A percentile compares a stretch with the other conserved stretches of the same genome.
phyloP scores from a whole-genome alignment of 2,113 vertebrate genomes.

The Hassar affinis region DNA sequence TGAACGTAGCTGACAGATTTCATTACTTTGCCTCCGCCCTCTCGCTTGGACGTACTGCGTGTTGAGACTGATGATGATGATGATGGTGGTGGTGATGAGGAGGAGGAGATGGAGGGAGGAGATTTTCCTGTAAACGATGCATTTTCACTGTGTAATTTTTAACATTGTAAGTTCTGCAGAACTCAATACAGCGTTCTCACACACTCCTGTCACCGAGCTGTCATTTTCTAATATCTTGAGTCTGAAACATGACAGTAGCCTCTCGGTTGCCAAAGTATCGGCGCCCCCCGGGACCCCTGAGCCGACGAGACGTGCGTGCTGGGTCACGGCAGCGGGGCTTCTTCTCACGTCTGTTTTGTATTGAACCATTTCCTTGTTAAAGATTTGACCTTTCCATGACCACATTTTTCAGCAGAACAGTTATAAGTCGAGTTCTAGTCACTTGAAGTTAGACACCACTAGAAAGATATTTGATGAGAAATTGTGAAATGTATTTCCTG shows the following conservation, averaged over 20 bases:
- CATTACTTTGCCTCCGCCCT: conserved; percentile 20
- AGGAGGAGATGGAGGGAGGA: too few relatives aligned
- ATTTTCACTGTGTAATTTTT: conserved; percentile 27
- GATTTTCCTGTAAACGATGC: not conserved
- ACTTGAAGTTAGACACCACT: not conserved
- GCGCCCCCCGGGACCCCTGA: not conserved
- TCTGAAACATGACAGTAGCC: not conserved
- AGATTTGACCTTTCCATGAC: not conserved
- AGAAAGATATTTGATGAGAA: not conserved
- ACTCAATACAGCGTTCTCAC: conserved; percentile 29
- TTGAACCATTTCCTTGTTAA: not conserved
- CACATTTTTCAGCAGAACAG: not conserved
- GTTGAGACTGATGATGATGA: not conserved
- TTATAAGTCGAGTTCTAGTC: not conserved
- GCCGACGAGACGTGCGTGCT: not conserved
- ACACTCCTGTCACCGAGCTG: conserved; percentile 8
- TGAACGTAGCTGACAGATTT: conserved; percentile 25
- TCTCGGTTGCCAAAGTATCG: not conserved
- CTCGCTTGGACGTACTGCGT: conserved; percentile 10
- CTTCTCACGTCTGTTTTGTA: too few relatives aligned
- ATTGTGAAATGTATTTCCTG: conserved; percentile 4
- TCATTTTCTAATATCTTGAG: not conserved
- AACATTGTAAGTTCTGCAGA: conserved; percentile 28
- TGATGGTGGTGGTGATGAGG: too few relatives aligned
- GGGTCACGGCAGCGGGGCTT: not conserved